Conservation (phyloP, 2,888 invertebrate species). For the Caenorhabditis sp. region DNA sequence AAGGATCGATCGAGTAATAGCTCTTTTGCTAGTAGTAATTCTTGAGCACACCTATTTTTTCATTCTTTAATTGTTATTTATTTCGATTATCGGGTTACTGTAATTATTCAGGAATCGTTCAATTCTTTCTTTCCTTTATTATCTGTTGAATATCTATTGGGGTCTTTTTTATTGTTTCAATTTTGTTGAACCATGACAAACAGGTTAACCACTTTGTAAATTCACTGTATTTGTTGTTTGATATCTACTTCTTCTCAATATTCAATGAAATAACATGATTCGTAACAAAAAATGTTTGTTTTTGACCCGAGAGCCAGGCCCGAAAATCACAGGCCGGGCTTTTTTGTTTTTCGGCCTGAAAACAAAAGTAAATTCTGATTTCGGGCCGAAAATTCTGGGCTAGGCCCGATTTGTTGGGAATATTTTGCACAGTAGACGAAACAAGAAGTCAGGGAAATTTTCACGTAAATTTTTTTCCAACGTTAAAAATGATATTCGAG, state of each 20-base stretch:
- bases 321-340: too few relatives aligned
- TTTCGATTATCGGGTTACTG: not conserved
- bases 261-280: not conserved
- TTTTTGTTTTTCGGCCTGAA: too few relatives aligned
- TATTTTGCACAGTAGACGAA: too few relatives aligned
- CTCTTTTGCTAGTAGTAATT: conserved; percentile 23
- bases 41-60: not conserved
- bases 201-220: not conserved
- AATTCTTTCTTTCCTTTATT: not conserved
- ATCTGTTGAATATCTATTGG: not conserved
- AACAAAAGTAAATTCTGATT: too few relatives aligned
- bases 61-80: not conserved
- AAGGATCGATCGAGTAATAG: conserved; percentile 22
- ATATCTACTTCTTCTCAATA: not conserved
- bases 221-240: not conserved
- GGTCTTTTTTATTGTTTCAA: too few relatives aligned
- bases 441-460: too few relatives aligned
- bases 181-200: too few relatives aligned
- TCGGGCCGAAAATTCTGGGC: too few relatives aligned
- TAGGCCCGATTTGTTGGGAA: too few relatives aligned
- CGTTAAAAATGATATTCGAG: too few relatives aligned
- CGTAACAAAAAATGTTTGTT: conserved; percentile 3
- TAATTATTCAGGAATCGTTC: not conserved
- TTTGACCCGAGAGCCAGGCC: too few relatives aligned
- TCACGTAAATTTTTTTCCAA: too few relatives aligned